Percentiles rank a stretch among this genome's conserved stretches.
Evolutionary conservation across 92 coral and sea anemone species (phyloP).

Genomic region (Isaurus tuberculatus): DNA sequence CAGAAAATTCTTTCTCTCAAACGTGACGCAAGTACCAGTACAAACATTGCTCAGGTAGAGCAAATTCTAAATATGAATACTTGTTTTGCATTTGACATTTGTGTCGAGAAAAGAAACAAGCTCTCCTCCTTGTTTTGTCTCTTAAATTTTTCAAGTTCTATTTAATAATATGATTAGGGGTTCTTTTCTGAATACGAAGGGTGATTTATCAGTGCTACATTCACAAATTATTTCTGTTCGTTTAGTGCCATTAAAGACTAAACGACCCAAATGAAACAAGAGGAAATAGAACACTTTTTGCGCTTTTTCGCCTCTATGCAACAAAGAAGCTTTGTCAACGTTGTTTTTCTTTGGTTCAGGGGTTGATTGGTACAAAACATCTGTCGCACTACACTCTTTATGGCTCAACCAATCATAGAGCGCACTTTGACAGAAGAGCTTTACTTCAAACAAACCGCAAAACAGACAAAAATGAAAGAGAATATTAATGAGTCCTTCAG

Average conservation of each 20-base stretch:
- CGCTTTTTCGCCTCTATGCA: constrained; percentile 32
- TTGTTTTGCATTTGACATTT: background rate
- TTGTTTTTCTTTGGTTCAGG: constrained; percentile 11
- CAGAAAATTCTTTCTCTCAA: constrained; percentile 16
- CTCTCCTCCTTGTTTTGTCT: background rate
- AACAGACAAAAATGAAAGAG: constrained; percentile 45
- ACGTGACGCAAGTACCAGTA: constrained; percentile 10
- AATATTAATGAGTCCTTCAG: constrained; percentile 45
- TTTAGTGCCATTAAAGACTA: constrained; percentile 39
- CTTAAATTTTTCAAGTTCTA: background rate
- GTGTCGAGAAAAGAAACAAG: background rate
- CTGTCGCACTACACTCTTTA: constrained; percentile 56
- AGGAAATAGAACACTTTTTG: constrained; percentile 25
- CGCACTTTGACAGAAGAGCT: constrained; percentile 26
- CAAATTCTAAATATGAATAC: constrained; percentile 25
- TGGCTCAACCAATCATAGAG: constrained; percentile 55
- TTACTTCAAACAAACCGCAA: constrained; percentile 61
- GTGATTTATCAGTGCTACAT: constrained; percentile 34
- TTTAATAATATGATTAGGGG: background rate
- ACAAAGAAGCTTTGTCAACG: constrained; percentile 64
- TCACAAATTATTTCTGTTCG: constrained; percentile 28
- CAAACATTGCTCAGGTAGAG: constrained; percentile 9
- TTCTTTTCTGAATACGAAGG: constrained; percentile 15
- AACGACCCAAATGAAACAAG: constrained; percentile 45
- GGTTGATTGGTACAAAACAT: constrained; percentile 70